A percentile compares a stretch with the other conserved stretches of the same genome.
Evolutionary conservation across 2,113 vertebrate species (phyloP).

Genomic region (Crypturellus undulatus): DNA sequence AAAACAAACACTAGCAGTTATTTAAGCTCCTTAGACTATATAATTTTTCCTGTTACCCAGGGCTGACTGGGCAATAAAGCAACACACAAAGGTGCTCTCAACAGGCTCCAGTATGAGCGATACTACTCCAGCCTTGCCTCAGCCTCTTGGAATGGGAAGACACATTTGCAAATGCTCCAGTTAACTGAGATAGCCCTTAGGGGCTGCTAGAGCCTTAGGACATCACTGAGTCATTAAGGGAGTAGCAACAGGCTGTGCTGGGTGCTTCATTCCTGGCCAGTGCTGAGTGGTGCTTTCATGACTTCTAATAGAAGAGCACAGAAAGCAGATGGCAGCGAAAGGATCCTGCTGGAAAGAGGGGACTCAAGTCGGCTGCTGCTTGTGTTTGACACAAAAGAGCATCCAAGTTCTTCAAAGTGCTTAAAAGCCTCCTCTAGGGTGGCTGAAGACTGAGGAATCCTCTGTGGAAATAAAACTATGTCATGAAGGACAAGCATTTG

Average conservation of each 20-base stretch:
- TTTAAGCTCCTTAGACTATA: background rate
- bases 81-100: background rate
- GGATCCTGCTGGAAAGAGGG: background rate
- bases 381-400: background rate
- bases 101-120: background rate
- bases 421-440: background rate
- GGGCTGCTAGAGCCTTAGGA: background rate
- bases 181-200: background rate
- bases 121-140: background rate
- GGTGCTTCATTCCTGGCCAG: accelerated
- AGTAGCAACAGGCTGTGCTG: background rate
- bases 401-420: background rate
- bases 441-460: background rate
- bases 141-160: background rate
- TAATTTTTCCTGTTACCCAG: background rate
- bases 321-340: background rate
- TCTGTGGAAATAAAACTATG: accelerated
- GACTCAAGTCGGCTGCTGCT: background rate
- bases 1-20: constrained; percentile 25
- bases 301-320: background rate
- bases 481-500: background rate
- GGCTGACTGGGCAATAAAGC: constrained; percentile 6
- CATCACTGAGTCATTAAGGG: background rate
- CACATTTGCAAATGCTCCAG: background rate
- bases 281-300: background rate